Conservation (phyloP, 2,113 vertebrate genomes). For the Hyperopisus bebe region DNA sequence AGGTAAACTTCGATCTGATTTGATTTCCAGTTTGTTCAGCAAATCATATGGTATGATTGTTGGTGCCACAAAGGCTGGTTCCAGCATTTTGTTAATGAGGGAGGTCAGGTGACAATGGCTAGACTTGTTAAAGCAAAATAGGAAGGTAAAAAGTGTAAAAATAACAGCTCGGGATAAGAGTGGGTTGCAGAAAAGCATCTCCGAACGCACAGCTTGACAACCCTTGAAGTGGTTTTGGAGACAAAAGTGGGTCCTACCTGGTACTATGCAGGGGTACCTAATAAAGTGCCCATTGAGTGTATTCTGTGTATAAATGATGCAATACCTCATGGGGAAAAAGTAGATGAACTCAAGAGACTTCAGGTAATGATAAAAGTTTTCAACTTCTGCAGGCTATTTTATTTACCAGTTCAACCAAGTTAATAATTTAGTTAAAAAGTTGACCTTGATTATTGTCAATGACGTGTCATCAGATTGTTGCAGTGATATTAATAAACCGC, state of each 20-base stretch:
- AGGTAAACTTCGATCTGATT: background rate
- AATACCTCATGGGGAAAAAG: conserved; percentile 15
- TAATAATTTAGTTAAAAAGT: background rate
- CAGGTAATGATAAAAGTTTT: conserved; percentile 26
- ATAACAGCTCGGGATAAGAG: background rate
- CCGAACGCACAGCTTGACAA: background rate
- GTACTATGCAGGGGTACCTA: background rate
- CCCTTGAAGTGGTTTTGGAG: background rate
- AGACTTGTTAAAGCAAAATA: background rate
- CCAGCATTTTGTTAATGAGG: background rate
- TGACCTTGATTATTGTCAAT: background rate
- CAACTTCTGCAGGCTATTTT: conserved; percentile 16
- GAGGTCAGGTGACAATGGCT: background rate
- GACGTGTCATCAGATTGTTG: background rate
- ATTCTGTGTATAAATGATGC: background rate
- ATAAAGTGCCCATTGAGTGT: background rate
- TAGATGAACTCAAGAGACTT: conserved; percentile 25
- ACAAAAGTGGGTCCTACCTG: background rate
- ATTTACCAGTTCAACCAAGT: background rate
- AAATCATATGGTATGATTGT: background rate
- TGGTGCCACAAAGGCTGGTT: background rate
- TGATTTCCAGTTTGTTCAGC: background rate
- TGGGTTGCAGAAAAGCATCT: background rate
- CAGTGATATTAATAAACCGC: background rate
- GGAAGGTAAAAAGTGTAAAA: background rate